Conservation (phyloP, 2,888 invertebrate genomes). For the Latrodectus elegans region DNA sequence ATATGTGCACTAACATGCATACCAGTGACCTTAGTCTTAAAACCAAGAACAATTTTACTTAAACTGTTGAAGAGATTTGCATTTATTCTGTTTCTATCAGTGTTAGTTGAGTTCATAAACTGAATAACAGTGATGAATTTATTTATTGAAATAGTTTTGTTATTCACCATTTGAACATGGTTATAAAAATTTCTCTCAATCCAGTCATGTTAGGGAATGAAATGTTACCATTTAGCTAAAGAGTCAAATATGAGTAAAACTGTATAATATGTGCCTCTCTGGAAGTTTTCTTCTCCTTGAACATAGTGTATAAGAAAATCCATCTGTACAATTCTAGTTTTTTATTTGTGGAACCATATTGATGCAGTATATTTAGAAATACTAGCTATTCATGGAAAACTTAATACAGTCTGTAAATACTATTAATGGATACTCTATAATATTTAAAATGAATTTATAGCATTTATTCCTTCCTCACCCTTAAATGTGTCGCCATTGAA, state of each 20-base stretch:
- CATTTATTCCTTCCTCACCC: slow-evolving; percentile 13
- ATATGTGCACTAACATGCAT: no score
- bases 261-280: slow-evolving; percentile 1
- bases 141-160: no score
- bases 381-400: slow-evolving; percentile 25
- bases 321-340: slow-evolving; percentile 16
- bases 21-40: no score
- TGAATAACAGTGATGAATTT: no score
- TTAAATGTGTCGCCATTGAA: slow-evolving; percentile 15
- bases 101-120: no score
- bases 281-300: background rate
- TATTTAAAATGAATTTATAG: slow-evolving; percentile 29
- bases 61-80: no score
- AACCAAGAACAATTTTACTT: no score
- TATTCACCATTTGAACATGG: no score
- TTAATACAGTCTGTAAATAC: slow-evolving; percentile 65
- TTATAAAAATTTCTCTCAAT: no score
- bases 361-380: slow-evolving; percentile 15
- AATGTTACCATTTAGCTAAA: background rate
- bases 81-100: no score
- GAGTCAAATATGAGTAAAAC: background rate
- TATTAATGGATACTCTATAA: slow-evolving; percentile 21
- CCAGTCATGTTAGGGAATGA: background rate
- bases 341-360: slow-evolving; percentile 24
- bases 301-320: background rate